Evolutionary conservation across 2,888 invertebrate genomes (phyloP), one percentile per base, ranked within the genome.

Genomic region (Eupithecia vulgata): DNA sequence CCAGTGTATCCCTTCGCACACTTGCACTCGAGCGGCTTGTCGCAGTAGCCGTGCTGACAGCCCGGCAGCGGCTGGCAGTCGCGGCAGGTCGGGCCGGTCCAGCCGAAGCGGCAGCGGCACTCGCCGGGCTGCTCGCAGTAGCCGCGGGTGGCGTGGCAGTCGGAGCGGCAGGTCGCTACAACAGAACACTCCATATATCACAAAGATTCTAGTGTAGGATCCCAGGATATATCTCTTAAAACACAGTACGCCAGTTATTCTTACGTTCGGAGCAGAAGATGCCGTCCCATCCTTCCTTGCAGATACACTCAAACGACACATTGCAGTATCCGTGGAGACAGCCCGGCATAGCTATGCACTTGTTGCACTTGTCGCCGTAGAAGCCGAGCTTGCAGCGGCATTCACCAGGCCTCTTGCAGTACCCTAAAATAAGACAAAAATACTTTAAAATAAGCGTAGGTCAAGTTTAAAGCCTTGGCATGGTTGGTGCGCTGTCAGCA

Each of bases 1-100:
- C 99, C 99, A 15, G 97, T 98, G 95, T 97, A 99, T n/a, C 99
- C 99, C 5, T 97, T 97, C 70, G 96, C 92, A 87, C 99, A 99
- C 86, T 97, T 97, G 93, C 99, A 99, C 89, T 99, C 98, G 52
- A 98, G 95, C 5, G 98, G 98, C 87, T 97, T 97, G 80, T 96
- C 96, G 89, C 99, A 99, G 84, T 96, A 97, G 13, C 99, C 99
- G 85, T 98, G 97, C 83, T 97, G 96, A 90, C 99, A 99, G 79
- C 98, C 98, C 0, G 99, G 98, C 83, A 98, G 94, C 4, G 97
- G 96, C 85, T 98, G 97, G 88, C 98, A 99, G 78, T 97, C 96
- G 81, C 97, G 96, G 89, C 99, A 99, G 15, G 96, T 96, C 62
- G 96, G 95, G 0, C 99, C 99, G 10, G 97, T 95, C 98, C 98